Conservation (phyloP, 1,140 invertebrate species). For the Sitophilus oryzae region DNA sequence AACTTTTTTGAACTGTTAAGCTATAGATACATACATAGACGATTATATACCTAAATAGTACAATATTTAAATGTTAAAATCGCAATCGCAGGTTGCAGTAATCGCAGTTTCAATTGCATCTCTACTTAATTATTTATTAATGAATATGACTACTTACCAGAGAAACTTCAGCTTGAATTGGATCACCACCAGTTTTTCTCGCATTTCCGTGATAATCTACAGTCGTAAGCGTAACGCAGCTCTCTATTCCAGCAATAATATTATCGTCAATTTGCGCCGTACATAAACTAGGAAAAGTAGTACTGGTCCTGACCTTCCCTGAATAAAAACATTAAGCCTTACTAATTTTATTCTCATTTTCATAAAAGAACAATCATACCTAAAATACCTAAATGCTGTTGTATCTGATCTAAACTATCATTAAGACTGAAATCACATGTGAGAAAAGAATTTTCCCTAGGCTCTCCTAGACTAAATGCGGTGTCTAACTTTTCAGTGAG, state of each 20-base stretch:
- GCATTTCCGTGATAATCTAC: conserved; percentile 86
- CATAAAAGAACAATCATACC: too few species aligned
- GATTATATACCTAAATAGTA: too few species aligned
- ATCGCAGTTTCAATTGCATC: too few species aligned
- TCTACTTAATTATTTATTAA: too few species aligned
- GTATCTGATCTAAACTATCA: conserved; percentile 54
- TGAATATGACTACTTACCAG: conserved; percentile 22
- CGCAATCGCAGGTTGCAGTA: too few species aligned
- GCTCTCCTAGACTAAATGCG: conserved; percentile 74
- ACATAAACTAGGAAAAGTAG: conserved; percentile 69
- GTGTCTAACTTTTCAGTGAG: conserved; percentile 82
- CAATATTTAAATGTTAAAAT: too few species aligned
- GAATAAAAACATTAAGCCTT: conserved; percentile 16
- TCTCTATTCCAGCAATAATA: conserved; percentile 65
- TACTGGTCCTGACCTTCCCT: conserved; percentile 69
- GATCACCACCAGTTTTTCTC: conserved; percentile 76
- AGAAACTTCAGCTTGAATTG: conserved; percentile 59
- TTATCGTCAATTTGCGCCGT: conserved; percentile 54
- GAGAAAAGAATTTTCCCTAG: conserved; percentile 84
- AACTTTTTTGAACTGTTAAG: too few species aligned
- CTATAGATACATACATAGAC: too few species aligned
- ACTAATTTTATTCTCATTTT: neutral
- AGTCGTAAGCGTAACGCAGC: conserved; percentile 61
- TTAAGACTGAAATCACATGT: conserved; percentile 72
- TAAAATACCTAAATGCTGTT: conserved; percentile 51